Conservation (phyloP, 2,888 invertebrate species). For the Automeris io region DNA sequence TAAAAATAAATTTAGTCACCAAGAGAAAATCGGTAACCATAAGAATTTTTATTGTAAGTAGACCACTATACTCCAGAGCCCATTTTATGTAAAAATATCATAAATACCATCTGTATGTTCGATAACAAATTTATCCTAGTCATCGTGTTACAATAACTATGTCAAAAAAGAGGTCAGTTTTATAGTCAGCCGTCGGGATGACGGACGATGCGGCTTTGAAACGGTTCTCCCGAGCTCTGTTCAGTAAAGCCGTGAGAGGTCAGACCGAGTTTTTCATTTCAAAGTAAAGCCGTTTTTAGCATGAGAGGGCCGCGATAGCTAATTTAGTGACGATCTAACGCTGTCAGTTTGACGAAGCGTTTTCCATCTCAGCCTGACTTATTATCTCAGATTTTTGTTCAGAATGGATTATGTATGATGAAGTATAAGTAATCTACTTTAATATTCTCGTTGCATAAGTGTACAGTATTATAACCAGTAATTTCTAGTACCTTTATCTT, state of each 20-base stretch:
- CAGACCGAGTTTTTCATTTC: background rate
- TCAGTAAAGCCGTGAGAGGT: background rate
- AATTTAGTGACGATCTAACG: background rate
- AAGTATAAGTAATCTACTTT: too few species aligned
- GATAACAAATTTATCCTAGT: slow-evolving; percentile 17
- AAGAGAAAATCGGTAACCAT: too few species aligned
- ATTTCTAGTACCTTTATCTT: too few species aligned
- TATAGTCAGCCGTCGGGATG: slow-evolving; percentile 60
- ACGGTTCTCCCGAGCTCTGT: background rate
- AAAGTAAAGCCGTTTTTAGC: background rate
- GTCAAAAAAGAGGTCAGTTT: slow-evolving; percentile 49
- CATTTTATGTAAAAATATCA: background rate
- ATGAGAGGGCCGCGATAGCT: slow-evolving; percentile 1
- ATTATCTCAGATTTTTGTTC: background rate
- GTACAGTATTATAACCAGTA: too few species aligned
- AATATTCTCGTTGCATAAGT: too few species aligned
- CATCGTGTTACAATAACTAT: slow-evolving; percentile 28
- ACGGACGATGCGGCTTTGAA: slow-evolving; percentile 34
- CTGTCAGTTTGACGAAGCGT: background rate
- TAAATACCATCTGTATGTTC: background rate
- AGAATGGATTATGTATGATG: too few species aligned
- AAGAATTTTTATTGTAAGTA: too few species aligned
- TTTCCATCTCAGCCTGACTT: background rate
- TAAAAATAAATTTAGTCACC: too few species aligned
- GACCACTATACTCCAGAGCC: too few species aligned